Conservation (phyloP, 2,797 vertebrate genomes). For the Pseudomugil gertrudae region DNA sequence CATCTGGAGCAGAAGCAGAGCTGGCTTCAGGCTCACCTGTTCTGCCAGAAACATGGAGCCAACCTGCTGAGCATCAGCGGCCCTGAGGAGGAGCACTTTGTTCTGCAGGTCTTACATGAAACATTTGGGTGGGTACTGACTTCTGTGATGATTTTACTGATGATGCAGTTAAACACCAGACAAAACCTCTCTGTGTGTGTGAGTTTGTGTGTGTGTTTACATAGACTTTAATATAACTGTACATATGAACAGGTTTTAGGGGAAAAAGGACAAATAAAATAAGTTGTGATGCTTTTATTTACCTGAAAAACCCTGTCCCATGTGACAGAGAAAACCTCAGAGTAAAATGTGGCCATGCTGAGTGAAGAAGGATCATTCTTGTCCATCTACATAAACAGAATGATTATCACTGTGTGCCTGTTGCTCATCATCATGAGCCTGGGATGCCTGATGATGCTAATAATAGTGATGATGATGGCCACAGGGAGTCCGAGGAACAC, state of each 20-base stretch:
- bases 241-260: too few relatives aligned
- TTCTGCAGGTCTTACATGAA: slow-evolving; percentile 89
- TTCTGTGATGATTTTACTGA: neutral
- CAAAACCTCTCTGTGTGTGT: too few relatives aligned
- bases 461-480: slow-evolving; percentile 20
- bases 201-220: too few relatives aligned
- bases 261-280: neutral
- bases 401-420: neutral
- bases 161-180: too few relatives aligned
- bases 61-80: slow-evolving; percentile 90
- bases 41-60: slow-evolving; percentile 87
- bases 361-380: neutral
- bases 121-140: slow-evolving; percentile 87
- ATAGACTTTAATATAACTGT: too few relatives aligned
- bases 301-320: neutral
- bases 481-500: slow-evolving; percentile 88
- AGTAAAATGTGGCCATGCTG: too few relatives aligned
- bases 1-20: slow-evolving; percentile 87
- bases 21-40: slow-evolving; percentile 90
- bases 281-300: too few relatives aligned
- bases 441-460: neutral
- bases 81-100: slow-evolving; percentile 90
- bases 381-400: neutral
- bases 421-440: neutral
- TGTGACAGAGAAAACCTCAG: neutral